Percentiles rank a stretch among this genome's conserved stretches.
Conservation (phyloP, 2,797 vertebrate genomes). For the Martes flavigula region DNA sequence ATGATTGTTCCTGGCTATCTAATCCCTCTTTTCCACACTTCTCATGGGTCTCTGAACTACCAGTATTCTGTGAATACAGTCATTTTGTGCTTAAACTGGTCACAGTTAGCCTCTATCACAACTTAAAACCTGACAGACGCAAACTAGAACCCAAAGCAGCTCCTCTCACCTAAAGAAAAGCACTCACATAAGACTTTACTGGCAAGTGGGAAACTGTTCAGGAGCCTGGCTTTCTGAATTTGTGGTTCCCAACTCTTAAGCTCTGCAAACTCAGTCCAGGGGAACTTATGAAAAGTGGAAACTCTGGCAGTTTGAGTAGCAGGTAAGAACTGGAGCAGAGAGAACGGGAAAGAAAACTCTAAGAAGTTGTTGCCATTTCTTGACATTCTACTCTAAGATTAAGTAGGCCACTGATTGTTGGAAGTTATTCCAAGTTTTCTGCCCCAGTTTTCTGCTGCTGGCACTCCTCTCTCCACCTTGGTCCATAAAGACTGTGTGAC, state of each 20-base stretch:
- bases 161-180: neutral
- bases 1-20: neutral
- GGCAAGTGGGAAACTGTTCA: neutral
- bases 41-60: neutral
- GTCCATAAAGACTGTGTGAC: neutral
- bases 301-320: neutral
- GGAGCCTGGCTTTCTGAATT: neutral
- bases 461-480: neutral
- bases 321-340: slow-evolving; percentile 26
- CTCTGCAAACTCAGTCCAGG: neutral
- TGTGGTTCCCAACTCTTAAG: slow-evolving; percentile 22
- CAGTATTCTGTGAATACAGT: neutral
- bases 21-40: neutral
- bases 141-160: neutral
- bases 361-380: neutral
- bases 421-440: neutral
- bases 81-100: neutral
- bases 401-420: neutral
- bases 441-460: neutral
- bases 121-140: neutral
- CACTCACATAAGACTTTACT: neutral
- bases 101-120: neutral
- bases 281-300: neutral
- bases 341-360: slow-evolving; percentile 5
- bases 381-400: neutral